A percentile compares a stretch with the other conserved stretches of the same genome.
Evolutionary conservation across 2,888 invertebrate species (phyloP).

Genomic region (Scaeva pyrastri): DNA sequence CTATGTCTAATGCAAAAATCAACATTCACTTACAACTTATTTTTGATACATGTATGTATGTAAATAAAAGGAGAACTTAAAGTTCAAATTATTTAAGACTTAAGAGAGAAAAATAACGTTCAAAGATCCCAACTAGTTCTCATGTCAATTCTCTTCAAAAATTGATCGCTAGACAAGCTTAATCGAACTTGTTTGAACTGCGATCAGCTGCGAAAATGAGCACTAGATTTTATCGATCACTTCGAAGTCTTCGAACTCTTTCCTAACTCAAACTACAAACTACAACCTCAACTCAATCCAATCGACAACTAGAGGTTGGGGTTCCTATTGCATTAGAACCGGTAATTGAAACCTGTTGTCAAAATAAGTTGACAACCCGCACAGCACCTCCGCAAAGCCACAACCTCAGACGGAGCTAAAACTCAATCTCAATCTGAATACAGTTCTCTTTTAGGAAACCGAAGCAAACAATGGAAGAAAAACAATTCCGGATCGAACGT

Average conservation of each 20-base stretch:
- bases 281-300: neutral
- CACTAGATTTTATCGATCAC: neutral
- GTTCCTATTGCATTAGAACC: constrained; percentile 3
- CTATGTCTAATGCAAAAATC: too few species aligned
- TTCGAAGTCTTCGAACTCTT: neutral
- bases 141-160: neutral
- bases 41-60: too few species aligned
- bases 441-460: constrained; percentile 5
- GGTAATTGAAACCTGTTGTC: constrained; percentile 64
- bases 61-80: too few species aligned
- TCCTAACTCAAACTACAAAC: neutral
- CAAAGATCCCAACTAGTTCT: neutral
- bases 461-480: constrained; percentile 19
- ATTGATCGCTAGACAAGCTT: neutral
- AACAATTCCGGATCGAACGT: constrained; percentile 66
- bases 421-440: constrained; percentile 18
- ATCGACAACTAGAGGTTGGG: neutral
- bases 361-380: constrained; percentile 3
- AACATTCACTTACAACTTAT: too few species aligned
- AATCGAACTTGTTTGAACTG: constrained; percentile 9
- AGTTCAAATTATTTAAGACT: too few species aligned
- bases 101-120: neutral
- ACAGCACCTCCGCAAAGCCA: constrained; percentile 21
- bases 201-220: neutral
- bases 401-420: constrained; percentile 32